Base-by-base conservation (phyloP, 2,113 vertebrate genomes). In the Oreochromis tanganicae region DNA sequence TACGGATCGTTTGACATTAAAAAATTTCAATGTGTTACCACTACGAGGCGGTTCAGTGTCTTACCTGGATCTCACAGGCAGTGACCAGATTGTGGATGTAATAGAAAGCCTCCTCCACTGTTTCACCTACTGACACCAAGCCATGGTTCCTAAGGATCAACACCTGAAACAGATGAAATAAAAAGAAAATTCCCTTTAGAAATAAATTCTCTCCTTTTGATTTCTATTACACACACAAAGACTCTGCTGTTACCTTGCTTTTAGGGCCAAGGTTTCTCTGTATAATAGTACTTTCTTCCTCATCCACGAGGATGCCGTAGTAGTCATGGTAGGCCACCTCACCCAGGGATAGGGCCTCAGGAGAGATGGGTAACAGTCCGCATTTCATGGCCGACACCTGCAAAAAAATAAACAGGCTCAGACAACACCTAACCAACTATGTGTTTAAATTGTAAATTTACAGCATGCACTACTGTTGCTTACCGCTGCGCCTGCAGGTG, bases 351-450 rank as follows among this genome's bases (percentile, higher is more conserved):
- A 99, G 96, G 0, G 98, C 97, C 95, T 99, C 98, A 0, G 98
- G 98, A 6, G 98, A 99, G 90, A 99, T 98, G 3, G 98, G 98
- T 92, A 99, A 85, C 82, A 99, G 97, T 63, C 99, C 99, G 32
- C 98, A 98, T 71, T 99, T 99, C 98, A 99, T 99, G 19, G 99
- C 98, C 0, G 99, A 99, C 63, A 99, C 98, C 99, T 99, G 86
- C 24, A 85, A 24, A 38, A 34, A 71, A 21, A 46, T 12, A 71
- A 17, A 80, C 4, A 29, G 16, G 2, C 8, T 19, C 17, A 59
- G 41, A 12, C 9, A 29, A 78, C 27, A 41, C 38, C 73, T 32
- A 17, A 27, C 24, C 24, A 75, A 2, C 71, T 75, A 52, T 13
- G 46, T 52, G 52, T 78, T 78, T 32, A 78, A 29, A 29, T 14